Conservation (phyloP, 2,113 vertebrate species). For the Centropus bengalensis region DNA sequence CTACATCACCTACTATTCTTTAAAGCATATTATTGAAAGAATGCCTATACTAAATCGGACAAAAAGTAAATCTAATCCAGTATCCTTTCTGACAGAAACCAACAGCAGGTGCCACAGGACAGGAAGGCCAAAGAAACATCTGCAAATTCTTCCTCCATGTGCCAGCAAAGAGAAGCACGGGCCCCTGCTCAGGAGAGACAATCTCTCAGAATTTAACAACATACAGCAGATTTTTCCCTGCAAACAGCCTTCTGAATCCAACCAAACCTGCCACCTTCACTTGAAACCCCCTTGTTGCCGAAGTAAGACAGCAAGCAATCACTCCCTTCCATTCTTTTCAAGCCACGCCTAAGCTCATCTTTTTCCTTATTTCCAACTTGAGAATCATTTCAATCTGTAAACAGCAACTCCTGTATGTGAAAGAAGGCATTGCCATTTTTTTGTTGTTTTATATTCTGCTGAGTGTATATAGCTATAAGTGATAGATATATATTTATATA, state of each 20-base stretch:
- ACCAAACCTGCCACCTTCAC: neutral
- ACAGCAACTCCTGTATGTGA: neutral
- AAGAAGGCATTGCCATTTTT: neutral
- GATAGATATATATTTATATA: too few relatives aligned
- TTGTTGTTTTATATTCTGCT: neutral
- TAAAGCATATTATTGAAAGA: neutral
- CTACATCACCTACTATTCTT: neutral
- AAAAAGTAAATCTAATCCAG: neutral
- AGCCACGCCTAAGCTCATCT: neutral
- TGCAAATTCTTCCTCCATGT: neutral
- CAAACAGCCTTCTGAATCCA: neutral
- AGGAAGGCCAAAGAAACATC: neutral
- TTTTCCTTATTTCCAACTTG: neutral
- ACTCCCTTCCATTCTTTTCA: neutral
- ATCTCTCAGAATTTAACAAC: neutral
- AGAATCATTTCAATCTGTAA: neutral
- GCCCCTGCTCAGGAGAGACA: neutral
- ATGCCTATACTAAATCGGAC: neutral
- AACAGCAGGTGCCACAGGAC: neutral
- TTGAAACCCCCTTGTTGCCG: neutral
- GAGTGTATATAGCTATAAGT: neutral
- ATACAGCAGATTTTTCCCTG: neutral
- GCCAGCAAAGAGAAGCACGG: neutral
- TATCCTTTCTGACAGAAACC: neutral
- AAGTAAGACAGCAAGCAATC: neutral